Conservation (phyloP, 2,797 vertebrate genomes). For the Clarias fuscus region DNA sequence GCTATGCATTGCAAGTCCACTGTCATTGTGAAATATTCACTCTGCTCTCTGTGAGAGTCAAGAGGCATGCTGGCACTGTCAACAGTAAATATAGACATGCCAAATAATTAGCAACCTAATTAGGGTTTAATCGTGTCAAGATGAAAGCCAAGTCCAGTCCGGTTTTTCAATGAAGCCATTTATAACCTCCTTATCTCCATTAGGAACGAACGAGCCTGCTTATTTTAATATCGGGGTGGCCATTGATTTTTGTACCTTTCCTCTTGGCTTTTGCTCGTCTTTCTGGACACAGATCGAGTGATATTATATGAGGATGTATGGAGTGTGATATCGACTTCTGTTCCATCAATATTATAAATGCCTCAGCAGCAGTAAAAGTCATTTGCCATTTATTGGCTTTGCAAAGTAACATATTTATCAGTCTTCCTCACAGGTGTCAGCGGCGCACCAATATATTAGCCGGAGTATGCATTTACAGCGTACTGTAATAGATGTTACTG, state of each 20-base stretch:
- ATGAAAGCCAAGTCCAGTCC: constrained; percentile 74
- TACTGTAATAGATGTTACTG: constrained; percentile 15
- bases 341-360: constrained; percentile 83
- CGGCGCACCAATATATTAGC: constrained; percentile 54
- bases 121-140: constrained; percentile 81
- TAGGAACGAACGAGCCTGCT: constrained; percentile 86
- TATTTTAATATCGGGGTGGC: constrained; percentile 82
- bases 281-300: constrained; percentile 77
- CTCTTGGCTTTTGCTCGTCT: constrained; percentile 50
- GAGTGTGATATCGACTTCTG: constrained; percentile 85
- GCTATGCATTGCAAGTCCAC: constrained; percentile 48
- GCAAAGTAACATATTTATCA: constrained; percentile 83
- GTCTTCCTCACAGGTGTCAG: constrained; percentile 63
- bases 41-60: constrained; percentile 34
- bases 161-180: constrained; percentile 68
- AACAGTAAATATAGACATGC: constrained; percentile 56
- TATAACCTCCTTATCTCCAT: constrained; percentile 87
- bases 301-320: constrained; percentile 92
- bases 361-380: constrained; percentile 81
- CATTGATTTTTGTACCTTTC: constrained; percentile 79
- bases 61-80: constrained; percentile 50
- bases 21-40: constrained; percentile 53
- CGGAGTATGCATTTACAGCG: constrained; percentile 30
- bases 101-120: constrained; percentile 79
- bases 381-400: constrained; percentile 88